phyloP scores from a whole-genome alignment of 2,113 vertebrate genomes.

The Dipodomys stephensi region DNA sequence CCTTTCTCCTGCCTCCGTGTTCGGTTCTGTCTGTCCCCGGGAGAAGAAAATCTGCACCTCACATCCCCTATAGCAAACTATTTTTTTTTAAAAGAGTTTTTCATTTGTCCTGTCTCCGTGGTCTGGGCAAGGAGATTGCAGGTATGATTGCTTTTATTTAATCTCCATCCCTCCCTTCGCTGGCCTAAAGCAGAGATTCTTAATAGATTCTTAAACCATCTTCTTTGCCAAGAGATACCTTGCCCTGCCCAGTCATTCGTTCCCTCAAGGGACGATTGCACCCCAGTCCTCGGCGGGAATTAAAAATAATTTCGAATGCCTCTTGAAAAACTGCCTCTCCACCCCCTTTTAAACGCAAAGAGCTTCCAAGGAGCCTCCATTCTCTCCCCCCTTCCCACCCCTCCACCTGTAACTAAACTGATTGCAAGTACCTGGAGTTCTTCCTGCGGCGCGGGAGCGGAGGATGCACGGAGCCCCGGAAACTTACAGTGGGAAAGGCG shows the following conservation, averaged over 20 bases:
- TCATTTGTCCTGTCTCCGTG: neutral
- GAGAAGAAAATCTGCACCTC: neutral
- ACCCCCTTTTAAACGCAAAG: neutral
- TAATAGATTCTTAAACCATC: neutral
- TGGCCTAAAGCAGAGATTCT: neutral
- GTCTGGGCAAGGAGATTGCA: neutral
- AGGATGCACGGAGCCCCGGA: neutral
- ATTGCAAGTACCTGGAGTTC: neutral
- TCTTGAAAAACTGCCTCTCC: neutral
- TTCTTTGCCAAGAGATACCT: neutral
- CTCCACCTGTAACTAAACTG: neutral
- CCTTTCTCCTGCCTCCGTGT: neutral
- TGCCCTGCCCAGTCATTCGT: neutral
- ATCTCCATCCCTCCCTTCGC: neutral
- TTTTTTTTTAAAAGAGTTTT: neutral
- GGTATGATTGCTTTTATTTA: neutral
- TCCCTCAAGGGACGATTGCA: neutral
- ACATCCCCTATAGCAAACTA: neutral
- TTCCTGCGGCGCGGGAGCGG: neutral
- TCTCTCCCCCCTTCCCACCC: neutral
- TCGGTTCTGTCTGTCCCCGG: neutral
- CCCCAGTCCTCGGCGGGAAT: neutral
- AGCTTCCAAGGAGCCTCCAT: neutral
- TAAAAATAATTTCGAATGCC: neutral
- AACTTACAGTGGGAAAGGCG: neutral